phyloP scores from a whole-genome alignment of 2,797 vertebrate species.

The Sebastes itinus region DNA sequence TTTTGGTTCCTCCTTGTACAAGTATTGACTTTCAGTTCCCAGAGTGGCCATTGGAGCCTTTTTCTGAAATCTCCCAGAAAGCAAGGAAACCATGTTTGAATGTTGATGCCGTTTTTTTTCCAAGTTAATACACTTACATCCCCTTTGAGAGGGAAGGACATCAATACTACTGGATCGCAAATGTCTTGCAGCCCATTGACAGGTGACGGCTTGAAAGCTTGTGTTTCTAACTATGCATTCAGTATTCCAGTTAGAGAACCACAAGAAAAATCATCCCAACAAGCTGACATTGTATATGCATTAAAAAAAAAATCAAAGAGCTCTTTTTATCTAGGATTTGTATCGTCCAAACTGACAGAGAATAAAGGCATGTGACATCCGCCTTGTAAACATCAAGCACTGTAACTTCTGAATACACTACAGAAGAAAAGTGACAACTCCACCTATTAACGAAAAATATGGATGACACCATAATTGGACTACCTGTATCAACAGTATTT shows the following conservation, averaged over 20 bases:
- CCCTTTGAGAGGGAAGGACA: slow-evolving; percentile 13
- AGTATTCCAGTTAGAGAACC: neutral
- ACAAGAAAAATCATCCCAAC: neutral
- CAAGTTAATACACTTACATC: slow-evolving; percentile 25
- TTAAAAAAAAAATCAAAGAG: neutral
- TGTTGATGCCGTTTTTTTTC: slow-evolving; percentile 36
- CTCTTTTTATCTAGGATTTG: neutral
- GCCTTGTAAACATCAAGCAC: neutral
- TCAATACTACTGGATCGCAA: slow-evolving; percentile 40
- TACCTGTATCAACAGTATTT: neutral
- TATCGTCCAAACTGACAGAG: neutral
- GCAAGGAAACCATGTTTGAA: slow-evolving; percentile 31
- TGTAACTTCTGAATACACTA: neutral
- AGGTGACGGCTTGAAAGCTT: slow-evolving; percentile 1
- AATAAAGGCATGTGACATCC: neutral
- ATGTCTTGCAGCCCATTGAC: slow-evolving; percentile 15
- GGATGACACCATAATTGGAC: neutral
- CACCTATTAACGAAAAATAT: neutral
- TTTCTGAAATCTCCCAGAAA: slow-evolving; percentile 28
- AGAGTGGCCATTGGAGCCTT: slow-evolving; percentile 1
- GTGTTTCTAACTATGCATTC: neutral
- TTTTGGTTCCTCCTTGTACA: slow-evolving; percentile 12
- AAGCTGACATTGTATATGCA: neutral
- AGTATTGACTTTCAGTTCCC: slow-evolving; percentile 39
- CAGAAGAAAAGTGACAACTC: neutral